Conservation (phyloP, 2,113 vertebrate genomes). For the Vidua macroura region DNA sequence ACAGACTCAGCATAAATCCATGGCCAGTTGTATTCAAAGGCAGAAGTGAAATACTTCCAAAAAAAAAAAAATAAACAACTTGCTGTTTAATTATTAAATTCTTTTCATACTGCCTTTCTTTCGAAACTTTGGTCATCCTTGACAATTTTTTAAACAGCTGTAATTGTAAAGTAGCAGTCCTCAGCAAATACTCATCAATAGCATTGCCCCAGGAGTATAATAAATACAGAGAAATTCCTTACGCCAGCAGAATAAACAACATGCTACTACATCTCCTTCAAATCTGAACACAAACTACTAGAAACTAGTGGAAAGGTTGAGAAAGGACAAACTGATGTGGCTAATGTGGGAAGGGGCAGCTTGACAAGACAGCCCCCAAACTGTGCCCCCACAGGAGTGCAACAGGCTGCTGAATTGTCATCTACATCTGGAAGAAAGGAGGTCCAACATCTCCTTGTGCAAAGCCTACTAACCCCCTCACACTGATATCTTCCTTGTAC, state of each 20-base stretch:
- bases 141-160: background rate
- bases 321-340: background rate
- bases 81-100: background rate
- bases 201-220: background rate
- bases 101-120: background rate
- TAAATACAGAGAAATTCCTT: background rate
- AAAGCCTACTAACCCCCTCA: background rate
- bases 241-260: background rate
- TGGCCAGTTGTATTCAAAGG: background rate
- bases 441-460: fast-evolving
- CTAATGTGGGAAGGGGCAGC: background rate
- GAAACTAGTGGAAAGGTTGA: background rate
- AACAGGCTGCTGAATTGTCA: background rate
- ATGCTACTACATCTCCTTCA: background rate
- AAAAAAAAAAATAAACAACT: background rate
- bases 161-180: background rate
- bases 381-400: background rate
- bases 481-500: background rate
- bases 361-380: background rate
- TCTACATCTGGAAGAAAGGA: background rate
- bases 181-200: background rate
- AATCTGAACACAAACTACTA: background rate
- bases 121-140: background rate
- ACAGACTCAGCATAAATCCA: background rate
- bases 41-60: background rate